These are phyloP conservation scores for Pica pica DNA, from an alignment of 2,113 vertebrate species.

Conservation along the genomic window DNA sequence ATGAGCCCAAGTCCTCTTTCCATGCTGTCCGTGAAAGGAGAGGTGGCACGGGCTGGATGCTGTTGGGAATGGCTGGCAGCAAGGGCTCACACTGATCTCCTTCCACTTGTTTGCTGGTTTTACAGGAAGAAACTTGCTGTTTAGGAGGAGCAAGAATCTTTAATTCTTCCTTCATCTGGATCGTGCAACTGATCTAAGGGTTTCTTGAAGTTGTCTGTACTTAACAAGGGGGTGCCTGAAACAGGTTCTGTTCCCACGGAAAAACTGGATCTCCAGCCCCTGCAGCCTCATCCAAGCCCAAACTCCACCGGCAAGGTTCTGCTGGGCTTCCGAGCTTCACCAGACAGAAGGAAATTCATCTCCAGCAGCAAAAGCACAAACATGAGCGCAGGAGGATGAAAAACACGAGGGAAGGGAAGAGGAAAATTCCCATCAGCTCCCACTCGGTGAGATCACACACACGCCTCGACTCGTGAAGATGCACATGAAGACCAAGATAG, in stretches of 20 bases:
- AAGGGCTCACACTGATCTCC: background rate
- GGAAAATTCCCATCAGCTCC: background rate
- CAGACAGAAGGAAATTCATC: background rate
- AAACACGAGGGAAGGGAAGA: background rate
- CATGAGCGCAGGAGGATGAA: background rate
- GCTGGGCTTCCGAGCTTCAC: background rate
- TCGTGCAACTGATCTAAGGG: background rate
- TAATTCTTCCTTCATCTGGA: background rate
- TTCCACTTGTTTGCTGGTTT: background rate
- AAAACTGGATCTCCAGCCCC: background rate
- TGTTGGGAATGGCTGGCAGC: background rate
- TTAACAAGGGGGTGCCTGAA: background rate
- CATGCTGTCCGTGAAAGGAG: background rate
- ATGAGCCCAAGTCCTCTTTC: background rate
- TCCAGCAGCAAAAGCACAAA: background rate
- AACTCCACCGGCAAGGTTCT: background rate
- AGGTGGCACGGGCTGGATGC: accelerated
- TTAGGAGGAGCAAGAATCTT: background rate
- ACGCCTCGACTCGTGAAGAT: background rate
- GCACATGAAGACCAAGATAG: background rate
- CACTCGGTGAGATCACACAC: background rate
- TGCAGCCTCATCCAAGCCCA: accelerated
- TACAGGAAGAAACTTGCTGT: background rate
- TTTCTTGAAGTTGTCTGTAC: background rate
- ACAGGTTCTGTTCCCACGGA: accelerated